Evolutionary conservation across 2,113 vertebrate genomes (phyloP), one percentile per base, ranked within the genome.

Genomic region (Pterocles gutturalis): DNA sequence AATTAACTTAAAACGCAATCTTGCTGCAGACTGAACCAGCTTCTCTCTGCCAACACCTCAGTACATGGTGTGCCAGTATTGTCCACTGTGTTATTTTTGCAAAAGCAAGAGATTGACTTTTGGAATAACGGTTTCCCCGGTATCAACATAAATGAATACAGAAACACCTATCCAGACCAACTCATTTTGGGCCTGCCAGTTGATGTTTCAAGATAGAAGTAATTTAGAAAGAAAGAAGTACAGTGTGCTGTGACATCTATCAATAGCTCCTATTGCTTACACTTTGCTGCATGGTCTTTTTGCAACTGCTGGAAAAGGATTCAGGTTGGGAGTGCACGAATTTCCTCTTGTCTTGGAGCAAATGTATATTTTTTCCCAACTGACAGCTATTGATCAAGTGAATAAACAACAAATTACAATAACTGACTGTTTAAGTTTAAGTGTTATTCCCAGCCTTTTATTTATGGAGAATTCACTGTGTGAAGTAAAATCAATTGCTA

Each of bases 401-500:
- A 92, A 91, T 88, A 91, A 93, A 87, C 8, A 72, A 26, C 72
- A 17, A 86, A 92, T 71, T 61, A 64, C 83, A 67, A 17, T 20
- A 83, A 94, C 25, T 80, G 66, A 66, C 45, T 82, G 12, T 71
- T 93, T 85, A 85, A 79, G 54, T 79, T 93, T 51, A 91, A 92
- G 83, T 24, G 55, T 34, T 96, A 80, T 48, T 93, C 25, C 49
- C 58, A 65, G 2, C 51, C 54, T 79, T 93, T 84, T 70, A 82
- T 83, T 93, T 90, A 82, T 16, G 33, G 41, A 65, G 80, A 91
- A 87, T 62, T 83, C 71, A 18, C 61, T 8, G 33, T 46, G 62
- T 77, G 87, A 95, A 93, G 66, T 71, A 95, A 97, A 98, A 96
- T 96, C 81, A 76, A 96, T 97, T 82, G 61, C 75, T 66, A 87